A percentile compares a stretch with the other conserved stretches of the same genome.
These are phyloP conservation scores for Cheilosia soror DNA, from an alignment of 2,888 invertebrate genomes.

Conservation along the genomic window DNA sequence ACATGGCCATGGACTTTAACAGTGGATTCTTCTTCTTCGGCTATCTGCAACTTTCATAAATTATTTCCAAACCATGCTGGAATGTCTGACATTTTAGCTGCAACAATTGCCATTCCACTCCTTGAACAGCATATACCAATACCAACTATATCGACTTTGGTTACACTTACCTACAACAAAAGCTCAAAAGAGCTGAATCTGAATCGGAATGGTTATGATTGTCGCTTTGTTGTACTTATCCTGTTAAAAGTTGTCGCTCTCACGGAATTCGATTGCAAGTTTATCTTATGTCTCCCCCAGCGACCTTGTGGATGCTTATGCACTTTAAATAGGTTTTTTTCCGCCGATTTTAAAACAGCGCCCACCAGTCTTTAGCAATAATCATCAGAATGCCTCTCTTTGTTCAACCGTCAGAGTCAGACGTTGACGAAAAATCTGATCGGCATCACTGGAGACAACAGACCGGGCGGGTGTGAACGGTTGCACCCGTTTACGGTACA, in stretches of 20 bases:
- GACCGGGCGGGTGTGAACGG: background rate
- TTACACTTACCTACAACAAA: conserved; percentile 28
- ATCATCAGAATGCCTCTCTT: conserved; percentile 43
- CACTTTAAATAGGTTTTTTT: conserved; percentile 24
- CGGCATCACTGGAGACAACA: conserved; percentile 18
- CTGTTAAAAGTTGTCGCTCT: conserved; percentile 6
- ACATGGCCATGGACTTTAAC: conserved; percentile 29
- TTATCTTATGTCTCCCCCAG: conserved; percentile 24
- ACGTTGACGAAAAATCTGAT: conserved; percentile 38
- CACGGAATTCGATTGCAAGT: conserved; percentile 13
- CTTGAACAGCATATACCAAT: conserved; percentile 13
- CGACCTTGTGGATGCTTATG: conserved; percentile 38
- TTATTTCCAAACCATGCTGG: conserved; percentile 23
- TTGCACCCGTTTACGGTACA: conserved; percentile 63
- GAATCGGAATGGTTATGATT: conserved; percentile 2
- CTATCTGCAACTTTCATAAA: conserved; percentile 30
- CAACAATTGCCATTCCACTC: conserved; percentile 21
- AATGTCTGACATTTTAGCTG: conserved; percentile 42
- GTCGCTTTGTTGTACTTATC: conserved; percentile 6
- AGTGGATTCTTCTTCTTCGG: conserved; percentile 18
- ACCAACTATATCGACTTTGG: conserved; percentile 17
- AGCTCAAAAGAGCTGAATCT: conserved; percentile 36
- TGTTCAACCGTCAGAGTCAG: conserved; percentile 13
- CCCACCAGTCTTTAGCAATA: conserved; percentile 20
- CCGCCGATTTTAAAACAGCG: conserved; percentile 40